phyloP scores from a whole-genome alignment of 2,797 vertebrate species.

The Trichosurus vulpecula region DNA sequence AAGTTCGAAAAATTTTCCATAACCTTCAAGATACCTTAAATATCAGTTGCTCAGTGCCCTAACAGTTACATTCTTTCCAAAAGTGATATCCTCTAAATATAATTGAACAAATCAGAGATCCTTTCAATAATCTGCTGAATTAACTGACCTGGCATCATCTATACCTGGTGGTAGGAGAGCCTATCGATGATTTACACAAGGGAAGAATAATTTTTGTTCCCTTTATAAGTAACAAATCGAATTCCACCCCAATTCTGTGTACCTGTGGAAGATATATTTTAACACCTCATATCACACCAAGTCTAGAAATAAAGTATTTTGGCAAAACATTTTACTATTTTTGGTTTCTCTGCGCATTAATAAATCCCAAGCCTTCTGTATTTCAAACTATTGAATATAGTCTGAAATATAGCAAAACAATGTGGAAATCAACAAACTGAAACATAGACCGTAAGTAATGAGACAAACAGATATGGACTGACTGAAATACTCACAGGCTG shows the following conservation, averaged over 20 bases:
- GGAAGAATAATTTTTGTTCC: background rate
- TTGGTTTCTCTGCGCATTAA: background rate
- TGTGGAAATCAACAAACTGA: background rate
- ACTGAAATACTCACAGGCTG: too few relatives aligned
- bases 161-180: background rate
- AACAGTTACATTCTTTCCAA: background rate
- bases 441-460: background rate
- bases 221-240: background rate
- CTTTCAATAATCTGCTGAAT: background rate
- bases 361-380: background rate
- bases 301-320: background rate
- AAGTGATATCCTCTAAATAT: background rate
- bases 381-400: background rate
- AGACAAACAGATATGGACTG: background rate
- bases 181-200: background rate
- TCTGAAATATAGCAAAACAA: background rate
- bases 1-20: background rate
- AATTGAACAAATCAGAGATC: background rate
- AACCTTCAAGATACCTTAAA: background rate
- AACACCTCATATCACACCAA: background rate
- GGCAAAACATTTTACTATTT: background rate
- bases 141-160: background rate
- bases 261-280: background rate
- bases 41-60: background rate
- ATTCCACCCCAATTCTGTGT: background rate